A percentile compares a stretch with the other conserved stretches of the same genome.
Evolutionary conservation across 2,888 invertebrate species (phyloP).

Genomic region (Sepioteuthis lessoniana): DNA sequence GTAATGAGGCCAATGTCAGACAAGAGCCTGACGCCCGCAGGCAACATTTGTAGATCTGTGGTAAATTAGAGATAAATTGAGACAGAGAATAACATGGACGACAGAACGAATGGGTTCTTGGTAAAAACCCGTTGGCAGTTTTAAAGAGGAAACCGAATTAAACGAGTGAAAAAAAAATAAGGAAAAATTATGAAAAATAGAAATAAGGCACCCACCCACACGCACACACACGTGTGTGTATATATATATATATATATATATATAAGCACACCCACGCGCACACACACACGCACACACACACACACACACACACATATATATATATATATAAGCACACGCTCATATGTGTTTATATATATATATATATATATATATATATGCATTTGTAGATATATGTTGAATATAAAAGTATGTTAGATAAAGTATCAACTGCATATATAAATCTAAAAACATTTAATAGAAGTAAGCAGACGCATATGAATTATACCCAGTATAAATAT

Average conservation of each 20-base stretch:
- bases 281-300: too few relatives aligned
- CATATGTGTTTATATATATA: too few relatives aligned
- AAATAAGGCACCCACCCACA: too few relatives aligned
- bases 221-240: neutral
- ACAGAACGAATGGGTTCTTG: neutral
- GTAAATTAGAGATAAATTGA: neutral
- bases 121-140: neutral
- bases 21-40: neutral
- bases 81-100: neutral
- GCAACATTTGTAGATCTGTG: neutral
- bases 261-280: neutral
- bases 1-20: neutral
- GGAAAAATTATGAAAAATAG: neutral
- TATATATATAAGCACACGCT: too few relatives aligned
- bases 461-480: too few relatives aligned
- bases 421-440: too few relatives aligned
- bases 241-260: neutral
- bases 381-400: neutral
- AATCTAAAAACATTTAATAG: too few relatives aligned
- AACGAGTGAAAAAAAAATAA: neutral
- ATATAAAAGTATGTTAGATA: neutral
- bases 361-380: constrained; percentile 19
- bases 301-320: too few relatives aligned
- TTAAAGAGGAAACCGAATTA: neutral
- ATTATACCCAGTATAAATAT: too few relatives aligned